A percentile compares a stretch with the other conserved stretches of the same genome.
phyloP scores from a whole-genome alignment of 64 coral and sea anemone genomes.

The Montipora foliosa region DNA sequence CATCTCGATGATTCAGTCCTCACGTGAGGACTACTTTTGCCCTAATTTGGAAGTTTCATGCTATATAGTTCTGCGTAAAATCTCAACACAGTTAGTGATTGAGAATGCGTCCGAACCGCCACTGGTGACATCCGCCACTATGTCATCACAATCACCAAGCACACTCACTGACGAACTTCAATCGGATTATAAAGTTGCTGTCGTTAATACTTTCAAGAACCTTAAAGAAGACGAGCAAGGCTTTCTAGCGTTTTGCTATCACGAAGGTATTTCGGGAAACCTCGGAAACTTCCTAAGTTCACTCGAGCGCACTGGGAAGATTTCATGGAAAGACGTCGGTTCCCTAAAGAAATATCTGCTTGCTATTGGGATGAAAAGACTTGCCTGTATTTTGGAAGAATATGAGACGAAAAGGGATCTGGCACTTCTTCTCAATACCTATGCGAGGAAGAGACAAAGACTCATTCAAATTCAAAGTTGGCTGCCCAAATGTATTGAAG shows the following conservation, averaged over 20 bases:
- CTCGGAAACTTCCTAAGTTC: not conserved
- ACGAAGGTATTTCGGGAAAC: too few relatives aligned
- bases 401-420: conserved; percentile 2
- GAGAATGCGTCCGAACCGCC: not conserved
- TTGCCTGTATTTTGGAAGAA: not conserved
- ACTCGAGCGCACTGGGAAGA: not conserved
- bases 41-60: too few relatives aligned
- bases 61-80: too few relatives aligned
- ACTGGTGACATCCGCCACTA: not conserved
- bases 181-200: not conserved
- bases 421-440: not conserved
- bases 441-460: not conserved
- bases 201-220: not conserved
- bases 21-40: too few relatives aligned
- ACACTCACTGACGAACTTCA: not conserved
- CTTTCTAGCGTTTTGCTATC: not conserved
- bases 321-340: not conserved
- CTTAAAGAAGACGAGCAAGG: not conserved
- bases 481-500: not conserved
- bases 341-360: not conserved
- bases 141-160: not conserved
- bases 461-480: not conserved
- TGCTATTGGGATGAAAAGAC: not conserved
- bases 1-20: too few relatives aligned
- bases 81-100: too few relatives aligned